Base-by-base conservation (phyloP, 2,888 invertebrate species). In the Carterocephalus palaemon region DNA sequence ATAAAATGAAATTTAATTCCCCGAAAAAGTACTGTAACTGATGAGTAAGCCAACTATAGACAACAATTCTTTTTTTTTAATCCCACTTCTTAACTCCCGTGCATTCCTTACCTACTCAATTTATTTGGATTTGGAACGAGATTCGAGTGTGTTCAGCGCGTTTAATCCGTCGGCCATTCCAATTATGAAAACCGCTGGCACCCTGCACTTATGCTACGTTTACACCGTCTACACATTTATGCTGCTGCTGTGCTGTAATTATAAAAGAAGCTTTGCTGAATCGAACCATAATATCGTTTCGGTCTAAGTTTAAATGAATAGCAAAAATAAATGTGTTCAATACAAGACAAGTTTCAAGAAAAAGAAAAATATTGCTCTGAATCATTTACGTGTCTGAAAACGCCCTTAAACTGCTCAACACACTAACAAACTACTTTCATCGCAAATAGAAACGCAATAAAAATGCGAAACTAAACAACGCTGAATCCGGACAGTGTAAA, bases 121-220 rank as follows among this genome's bases (percentile, higher is more conserved):
- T 61, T 60, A 60, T 61, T 59, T 56, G 56, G 54, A 62, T 62
- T 58, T 58, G 61, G 65, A 69, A 67, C 29, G 36, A 20, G 43
- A 43, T 36, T 57, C 43, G 52, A 52, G 52, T 54, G 53, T 58
- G 56, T 54, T 57, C 15, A n/a, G 34, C 42, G 43, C 29, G 39
- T 37, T 47, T 47, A 47, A 41, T 47, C 47, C 47, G 29, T 19
- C 29, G 36, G 15, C 36, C 34, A 24, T 47, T 28, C 34, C 46
- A 34, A 40, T 40, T 22, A 34, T 46, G 34, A 46, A 20, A 39
- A 34, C 10, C 34, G 28, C 29, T 19, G 1, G 33, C 20, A 28
- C n/a, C 15, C 12, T 24, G 31, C 26, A 15, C 9, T 19, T 38
- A 19, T 31, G 23, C 31, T 16, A 16, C 13, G 36, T 17, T 36